A percentile compares a stretch with the other conserved stretches of the same genome.
phyloP scores from a whole-genome alignment of 2,888 invertebrate species.

The Epicampocera succincta region DNA sequence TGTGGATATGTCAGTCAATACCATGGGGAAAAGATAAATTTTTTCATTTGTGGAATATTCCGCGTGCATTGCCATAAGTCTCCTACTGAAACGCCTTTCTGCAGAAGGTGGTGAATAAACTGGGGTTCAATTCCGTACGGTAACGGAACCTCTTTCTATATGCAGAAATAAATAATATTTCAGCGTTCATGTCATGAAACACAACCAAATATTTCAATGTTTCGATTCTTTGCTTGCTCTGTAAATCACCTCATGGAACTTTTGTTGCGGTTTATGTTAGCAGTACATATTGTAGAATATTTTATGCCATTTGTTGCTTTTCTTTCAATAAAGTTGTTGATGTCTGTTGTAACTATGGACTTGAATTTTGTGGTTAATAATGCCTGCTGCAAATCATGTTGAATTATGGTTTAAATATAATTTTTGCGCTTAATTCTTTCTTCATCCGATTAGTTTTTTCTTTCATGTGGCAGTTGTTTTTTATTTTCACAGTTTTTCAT shows the following conservation, averaged over 20 bases:
- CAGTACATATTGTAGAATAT: neutral
- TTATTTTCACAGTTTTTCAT: conserved; percentile 56
- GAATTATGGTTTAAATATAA: conserved; percentile 68
- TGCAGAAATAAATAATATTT: no score
- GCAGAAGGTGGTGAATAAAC: no score
- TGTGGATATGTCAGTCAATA: no score
- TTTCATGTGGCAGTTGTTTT: conserved; percentile 19
- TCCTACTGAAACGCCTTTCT: no score
- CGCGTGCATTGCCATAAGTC: no score
- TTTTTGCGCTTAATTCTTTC: conserved; percentile 44
- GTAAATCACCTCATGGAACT: neutral
- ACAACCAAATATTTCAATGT: neutral
- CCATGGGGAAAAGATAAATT: no score
- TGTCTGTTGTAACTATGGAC: conserved; percentile 30
- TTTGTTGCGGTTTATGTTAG: neutral
- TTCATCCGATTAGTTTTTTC: neutral
- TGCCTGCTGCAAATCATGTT: conserved; percentile 67
- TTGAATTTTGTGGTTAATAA: conserved; percentile 58
- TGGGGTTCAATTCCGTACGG: no score
- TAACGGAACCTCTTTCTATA: no score
- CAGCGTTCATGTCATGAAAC: no score
- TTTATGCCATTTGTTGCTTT: conserved; percentile 28
- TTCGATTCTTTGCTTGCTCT: neutral
- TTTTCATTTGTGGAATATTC: no score
- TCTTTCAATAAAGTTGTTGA: conserved; percentile 12